Percentiles rank a stretch among this genome's conserved stretches.
Evolutionary conservation across 2,113 vertebrate genomes (phyloP).

Genomic region (Pygathrix nemaeus): DNA sequence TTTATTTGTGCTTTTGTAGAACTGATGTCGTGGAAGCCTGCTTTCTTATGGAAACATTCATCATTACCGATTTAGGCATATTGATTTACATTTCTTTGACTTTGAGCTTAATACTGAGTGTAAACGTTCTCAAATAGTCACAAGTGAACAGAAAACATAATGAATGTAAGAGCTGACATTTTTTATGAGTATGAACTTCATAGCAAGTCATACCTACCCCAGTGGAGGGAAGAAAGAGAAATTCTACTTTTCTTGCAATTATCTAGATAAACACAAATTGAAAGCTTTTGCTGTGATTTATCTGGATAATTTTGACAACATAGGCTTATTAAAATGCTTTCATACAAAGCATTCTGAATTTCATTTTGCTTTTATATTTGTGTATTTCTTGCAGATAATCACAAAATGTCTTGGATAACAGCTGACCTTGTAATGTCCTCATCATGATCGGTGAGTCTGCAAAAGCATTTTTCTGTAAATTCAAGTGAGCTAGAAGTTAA

Average conservation of each 20-base stretch:
- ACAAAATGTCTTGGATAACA: background rate
- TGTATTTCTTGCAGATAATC: background rate
- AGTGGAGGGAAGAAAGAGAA: background rate
- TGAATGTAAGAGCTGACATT: background rate
- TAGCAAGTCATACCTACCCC: background rate
- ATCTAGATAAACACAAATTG: background rate
- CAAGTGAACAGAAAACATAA: background rate
- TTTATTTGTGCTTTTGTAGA: background rate
- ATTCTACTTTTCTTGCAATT: background rate
- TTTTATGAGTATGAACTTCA: background rate
- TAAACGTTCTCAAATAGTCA: conserved; percentile 8
- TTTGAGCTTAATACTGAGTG: background rate
- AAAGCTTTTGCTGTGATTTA: background rate
- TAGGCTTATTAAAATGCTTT: background rate
- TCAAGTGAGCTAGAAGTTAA: background rate
- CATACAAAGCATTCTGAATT: background rate
- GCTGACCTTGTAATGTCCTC: background rate
- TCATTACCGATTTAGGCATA: background rate
- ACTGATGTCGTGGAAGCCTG: background rate
- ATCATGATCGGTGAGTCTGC: background rate
- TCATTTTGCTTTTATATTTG: background rate
- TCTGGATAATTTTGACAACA: background rate
- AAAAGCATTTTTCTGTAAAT: conserved; percentile 25
- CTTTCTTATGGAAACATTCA: background rate
- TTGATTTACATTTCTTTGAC: background rate